Conservation (phyloP, 2,797 vertebrate species). For the Gymnothorax reevesii region DNA sequence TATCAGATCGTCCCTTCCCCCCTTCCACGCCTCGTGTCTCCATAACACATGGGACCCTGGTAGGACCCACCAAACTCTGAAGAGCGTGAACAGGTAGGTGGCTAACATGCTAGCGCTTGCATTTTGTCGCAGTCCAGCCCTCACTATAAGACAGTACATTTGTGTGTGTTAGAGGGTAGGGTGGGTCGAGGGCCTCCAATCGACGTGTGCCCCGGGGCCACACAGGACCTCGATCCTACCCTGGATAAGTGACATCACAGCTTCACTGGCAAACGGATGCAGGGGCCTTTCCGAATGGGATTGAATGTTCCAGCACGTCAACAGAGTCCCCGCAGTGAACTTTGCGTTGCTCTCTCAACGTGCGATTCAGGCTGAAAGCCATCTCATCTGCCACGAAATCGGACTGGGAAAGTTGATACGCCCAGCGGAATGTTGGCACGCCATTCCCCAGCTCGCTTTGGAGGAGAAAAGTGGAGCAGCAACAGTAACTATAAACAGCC, state of each 20-base stretch:
- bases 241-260: not conserved
- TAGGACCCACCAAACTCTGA: too few relatives aligned
- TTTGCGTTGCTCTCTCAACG: not conserved
- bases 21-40: too few relatives aligned
- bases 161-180: too few relatives aligned
- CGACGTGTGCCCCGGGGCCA: too few relatives aligned
- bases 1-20: too few relatives aligned
- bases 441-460: not conserved
- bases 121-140: too few relatives aligned
- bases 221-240: not conserved
- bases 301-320: not conserved
- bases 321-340: not conserved
- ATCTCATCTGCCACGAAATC: conserved; percentile 11
- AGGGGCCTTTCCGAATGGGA: not conserved
- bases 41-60: too few relatives aligned
- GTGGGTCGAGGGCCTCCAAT: too few relatives aligned
- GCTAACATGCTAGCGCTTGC: too few relatives aligned
- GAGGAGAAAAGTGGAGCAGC: not conserved
- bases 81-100: too few relatives aligned
- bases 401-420: not conserved
- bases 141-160: too few relatives aligned
- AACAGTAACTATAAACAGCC: not conserved
- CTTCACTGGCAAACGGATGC: not conserved
- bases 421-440: not conserved
- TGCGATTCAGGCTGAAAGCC: not conserved